These are phyloP conservation scores for Rhinopomastus cyanomelas DNA, from an alignment of 2,113 vertebrate genomes.

Conservation along the genomic window DNA sequence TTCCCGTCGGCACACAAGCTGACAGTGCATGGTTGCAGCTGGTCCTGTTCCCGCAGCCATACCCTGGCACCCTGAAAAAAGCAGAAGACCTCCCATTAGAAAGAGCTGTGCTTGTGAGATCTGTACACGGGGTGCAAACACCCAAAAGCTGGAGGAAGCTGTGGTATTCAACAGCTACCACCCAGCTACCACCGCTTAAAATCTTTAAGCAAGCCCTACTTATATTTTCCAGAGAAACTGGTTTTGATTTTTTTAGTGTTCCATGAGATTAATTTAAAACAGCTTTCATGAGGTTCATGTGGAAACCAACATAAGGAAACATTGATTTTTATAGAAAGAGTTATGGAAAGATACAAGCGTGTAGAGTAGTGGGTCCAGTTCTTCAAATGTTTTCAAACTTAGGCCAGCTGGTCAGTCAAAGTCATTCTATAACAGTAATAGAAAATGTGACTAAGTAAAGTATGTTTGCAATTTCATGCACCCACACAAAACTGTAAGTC, in stretches of 20 bases:
- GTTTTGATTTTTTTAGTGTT: neutral
- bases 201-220: neutral
- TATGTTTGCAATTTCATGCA: slow-evolving; percentile 1
- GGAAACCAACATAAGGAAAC: neutral
- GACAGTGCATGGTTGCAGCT: slow-evolving; percentile 84
- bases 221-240: neutral
- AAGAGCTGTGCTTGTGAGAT: neutral
- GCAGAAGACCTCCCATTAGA: neutral
- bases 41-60: slow-evolving; percentile 84
- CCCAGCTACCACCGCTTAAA: neutral
- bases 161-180: neutral
- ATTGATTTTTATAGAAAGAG: neutral
- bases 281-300: neutral
- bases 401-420: neutral
- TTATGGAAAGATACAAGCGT: neutral
- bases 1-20: slow-evolving; percentile 73
- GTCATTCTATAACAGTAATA: slow-evolving; percentile 19
- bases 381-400: slow-evolving; percentile 37
- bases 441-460: slow-evolving; percentile 49
- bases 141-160: neutral
- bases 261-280: neutral
- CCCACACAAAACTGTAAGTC: slow-evolving; percentile 9
- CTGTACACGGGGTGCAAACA: neutral
- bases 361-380: neutral
- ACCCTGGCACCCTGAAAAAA: slow-evolving; percentile 82